Conservation (phyloP, 2,797 vertebrate genomes). For the Ptychadena robeensis region DNA sequence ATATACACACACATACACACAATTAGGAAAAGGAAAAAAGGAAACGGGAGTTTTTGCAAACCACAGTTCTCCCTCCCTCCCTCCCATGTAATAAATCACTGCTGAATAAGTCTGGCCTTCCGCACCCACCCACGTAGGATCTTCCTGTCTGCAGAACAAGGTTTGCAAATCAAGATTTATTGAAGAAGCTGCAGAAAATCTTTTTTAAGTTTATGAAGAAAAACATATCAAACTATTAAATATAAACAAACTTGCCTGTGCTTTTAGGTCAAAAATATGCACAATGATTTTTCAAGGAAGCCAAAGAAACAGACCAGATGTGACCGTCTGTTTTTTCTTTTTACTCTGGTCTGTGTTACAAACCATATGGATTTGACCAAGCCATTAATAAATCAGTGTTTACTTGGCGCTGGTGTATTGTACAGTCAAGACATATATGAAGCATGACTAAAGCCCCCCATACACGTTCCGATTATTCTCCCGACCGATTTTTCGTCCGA, state of each 20-base stretch:
- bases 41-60: neutral
- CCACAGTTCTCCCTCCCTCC: neutral
- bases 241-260: neutral
- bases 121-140: neutral
- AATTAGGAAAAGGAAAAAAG: too few species aligned
- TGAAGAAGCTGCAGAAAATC: neutral
- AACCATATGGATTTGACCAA: constrained; percentile 34
- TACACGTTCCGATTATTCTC: too few species aligned
- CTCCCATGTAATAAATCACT: constrained; percentile 1
- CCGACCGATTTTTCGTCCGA: too few species aligned
- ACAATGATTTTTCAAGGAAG: constrained; percentile 13
- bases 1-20: too few species aligned
- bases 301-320: constrained; percentile 17
- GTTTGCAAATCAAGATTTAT: neutral
- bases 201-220: neutral
- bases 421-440: constrained; percentile 8
- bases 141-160: neutral
- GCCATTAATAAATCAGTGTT: constrained; percentile 30
- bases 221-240: neutral
- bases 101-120: constrained; percentile 1
- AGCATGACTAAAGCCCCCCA: constrained; percentile 3
- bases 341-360: constrained; percentile 3
- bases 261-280: neutral
- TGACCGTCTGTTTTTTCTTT: constrained; percentile 11
- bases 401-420: neutral